Evolutionary conservation across 1,140 invertebrate genomes (phyloP).

Genomic region (Monomorium pharaonis): DNA sequence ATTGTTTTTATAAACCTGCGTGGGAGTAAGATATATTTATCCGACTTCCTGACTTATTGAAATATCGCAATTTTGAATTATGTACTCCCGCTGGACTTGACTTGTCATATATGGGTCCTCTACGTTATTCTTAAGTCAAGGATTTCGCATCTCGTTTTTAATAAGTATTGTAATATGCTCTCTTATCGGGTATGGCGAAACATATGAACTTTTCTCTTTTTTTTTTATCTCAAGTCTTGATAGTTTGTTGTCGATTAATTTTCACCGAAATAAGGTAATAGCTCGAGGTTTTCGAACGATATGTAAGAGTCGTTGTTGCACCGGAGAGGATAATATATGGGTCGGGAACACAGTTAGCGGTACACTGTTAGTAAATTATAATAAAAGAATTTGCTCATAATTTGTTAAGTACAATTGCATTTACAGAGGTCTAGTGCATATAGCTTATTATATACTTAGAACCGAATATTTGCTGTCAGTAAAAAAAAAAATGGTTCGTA

Average conservation of each 20-base stretch:
- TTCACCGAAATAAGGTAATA: constrained; percentile 46
- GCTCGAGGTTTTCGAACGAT: constrained; percentile 54
- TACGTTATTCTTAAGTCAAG: constrained; percentile 34
- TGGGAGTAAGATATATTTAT: constrained; percentile 52
- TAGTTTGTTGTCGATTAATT: constrained; percentile 57
- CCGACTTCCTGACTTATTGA: constrained; percentile 50
- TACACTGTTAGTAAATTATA: constrained; percentile 64
- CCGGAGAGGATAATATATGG: constrained; percentile 51
- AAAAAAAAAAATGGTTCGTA: constrained; percentile 34
- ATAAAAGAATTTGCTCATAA: constrained; percentile 68
- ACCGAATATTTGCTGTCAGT: constrained; percentile 30
- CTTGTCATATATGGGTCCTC: constrained; percentile 30
- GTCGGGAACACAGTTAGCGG: constrained; percentile 59
- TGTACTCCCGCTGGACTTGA: constrained; percentile 57
- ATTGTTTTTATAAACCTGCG: constrained; percentile 54
- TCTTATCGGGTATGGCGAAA: constrained; percentile 68
- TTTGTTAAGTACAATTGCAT: constrained; percentile 72
- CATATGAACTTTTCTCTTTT: constrained; percentile 59
- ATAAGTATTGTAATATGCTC: constrained; percentile 65
- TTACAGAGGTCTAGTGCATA: constrained; percentile 56
- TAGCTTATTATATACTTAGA: constrained; percentile 56
- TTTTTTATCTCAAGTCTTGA: constrained; percentile 53
- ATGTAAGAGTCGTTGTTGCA: constrained; percentile 48
- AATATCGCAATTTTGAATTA: constrained; percentile 66
- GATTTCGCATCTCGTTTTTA: constrained; percentile 54